Conservation (phyloP, 2,113 vertebrate species). For the Cathartes aura region DNA sequence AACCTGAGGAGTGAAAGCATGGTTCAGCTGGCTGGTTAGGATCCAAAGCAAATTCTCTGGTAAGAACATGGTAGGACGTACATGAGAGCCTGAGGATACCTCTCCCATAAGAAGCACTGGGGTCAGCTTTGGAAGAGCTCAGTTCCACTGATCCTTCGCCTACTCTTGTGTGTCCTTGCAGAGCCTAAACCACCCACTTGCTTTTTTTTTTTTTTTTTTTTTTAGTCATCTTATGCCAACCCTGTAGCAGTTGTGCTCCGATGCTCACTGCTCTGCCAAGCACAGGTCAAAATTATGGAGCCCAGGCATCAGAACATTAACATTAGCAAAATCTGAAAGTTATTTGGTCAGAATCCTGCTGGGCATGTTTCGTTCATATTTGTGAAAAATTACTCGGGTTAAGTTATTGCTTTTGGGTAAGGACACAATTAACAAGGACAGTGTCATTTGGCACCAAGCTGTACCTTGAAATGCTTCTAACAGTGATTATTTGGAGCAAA, state of each 20-base stretch:
- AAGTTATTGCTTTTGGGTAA: not conserved
- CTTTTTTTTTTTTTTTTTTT: not conserved
- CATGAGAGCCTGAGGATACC: not conserved
- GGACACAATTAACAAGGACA: not conserved
- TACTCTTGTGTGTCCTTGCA: not conserved
- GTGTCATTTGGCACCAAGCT: not conserved
- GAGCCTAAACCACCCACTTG: not conserved
- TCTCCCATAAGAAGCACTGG: rapidly evolving
- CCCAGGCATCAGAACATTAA: not conserved
- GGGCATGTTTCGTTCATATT: not conserved
- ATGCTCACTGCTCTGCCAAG: not conserved
- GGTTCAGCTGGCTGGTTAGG: not conserved
- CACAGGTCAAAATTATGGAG: not conserved
- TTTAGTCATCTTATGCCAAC: not conserved
- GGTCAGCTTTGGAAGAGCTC: not conserved
- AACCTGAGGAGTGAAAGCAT: not conserved
- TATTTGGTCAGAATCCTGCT: not conserved
- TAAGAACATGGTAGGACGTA: not conserved
- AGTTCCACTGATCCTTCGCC: not conserved
- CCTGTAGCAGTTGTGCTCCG: not conserved
- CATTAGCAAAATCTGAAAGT: not conserved
- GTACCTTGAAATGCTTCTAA: not conserved
- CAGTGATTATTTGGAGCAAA: not conserved
- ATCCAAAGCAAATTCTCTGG: not conserved
- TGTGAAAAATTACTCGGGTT: not conserved